These are phyloP conservation scores for Halcyon chelicuti DNA, from an alignment of 2,797 vertebrate genomes.

Conservation along the genomic window DNA sequence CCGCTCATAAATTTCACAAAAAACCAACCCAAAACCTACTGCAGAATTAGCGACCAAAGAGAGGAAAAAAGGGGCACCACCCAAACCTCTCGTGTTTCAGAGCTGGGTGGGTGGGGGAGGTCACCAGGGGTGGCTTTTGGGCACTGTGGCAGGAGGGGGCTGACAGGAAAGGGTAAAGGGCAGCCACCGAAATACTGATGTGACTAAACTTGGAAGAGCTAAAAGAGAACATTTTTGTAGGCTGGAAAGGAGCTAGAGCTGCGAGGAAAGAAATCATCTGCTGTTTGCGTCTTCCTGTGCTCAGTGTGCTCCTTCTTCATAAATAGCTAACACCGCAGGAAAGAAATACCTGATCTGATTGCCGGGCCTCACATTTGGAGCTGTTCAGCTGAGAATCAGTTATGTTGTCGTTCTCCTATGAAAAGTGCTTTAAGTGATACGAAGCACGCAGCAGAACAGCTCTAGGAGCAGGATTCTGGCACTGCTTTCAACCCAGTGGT, in stretches of 20 bases:
- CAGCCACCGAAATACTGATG: fast-evolving
- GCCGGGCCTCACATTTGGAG: background rate
- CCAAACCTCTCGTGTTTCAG: fast-evolving
- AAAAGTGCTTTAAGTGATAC: background rate
- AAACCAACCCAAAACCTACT: background rate
- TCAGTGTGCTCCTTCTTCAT: background rate
- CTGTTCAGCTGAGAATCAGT: fast-evolving
- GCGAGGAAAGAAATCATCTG: background rate
- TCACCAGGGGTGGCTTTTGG: background rate
- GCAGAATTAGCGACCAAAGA: background rate
- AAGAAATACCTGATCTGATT: background rate
- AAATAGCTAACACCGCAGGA: background rate
- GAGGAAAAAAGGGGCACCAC: background rate
- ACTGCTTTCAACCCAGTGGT: fast-evolving
- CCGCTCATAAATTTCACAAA: too few relatives aligned
- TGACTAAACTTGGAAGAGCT: background rate
- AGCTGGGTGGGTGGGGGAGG: background rate
- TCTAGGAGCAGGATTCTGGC: background rate
- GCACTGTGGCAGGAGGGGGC: background rate
- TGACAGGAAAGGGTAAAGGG: background rate
- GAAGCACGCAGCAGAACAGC: background rate
- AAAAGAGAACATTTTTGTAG: conserved; percentile 12
- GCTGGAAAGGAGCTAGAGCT: conserved; percentile 20
- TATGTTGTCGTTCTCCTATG: background rate
- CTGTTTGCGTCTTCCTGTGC: background rate